A percentile compares a stretch with the other conserved stretches of the same genome.
These are phyloP conservation scores for Pelusios castaneus DNA, from an alignment of 2,113 vertebrate species.

Conservation along the genomic window DNA sequence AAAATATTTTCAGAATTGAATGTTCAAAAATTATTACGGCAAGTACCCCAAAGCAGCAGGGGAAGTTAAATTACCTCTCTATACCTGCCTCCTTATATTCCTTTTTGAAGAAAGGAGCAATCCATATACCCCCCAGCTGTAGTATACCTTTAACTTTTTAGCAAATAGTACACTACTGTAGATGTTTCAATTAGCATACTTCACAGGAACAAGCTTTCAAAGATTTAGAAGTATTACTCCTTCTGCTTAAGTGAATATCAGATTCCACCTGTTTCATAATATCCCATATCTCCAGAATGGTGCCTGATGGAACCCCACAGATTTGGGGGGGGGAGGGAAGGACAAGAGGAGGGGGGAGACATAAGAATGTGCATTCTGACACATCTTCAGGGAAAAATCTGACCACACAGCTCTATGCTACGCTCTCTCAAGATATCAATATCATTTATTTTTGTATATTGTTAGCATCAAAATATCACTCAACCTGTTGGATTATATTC, in stretches of 20 bases:
- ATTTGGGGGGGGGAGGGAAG: too few relatives aligned
- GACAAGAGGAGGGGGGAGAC: too few relatives aligned
- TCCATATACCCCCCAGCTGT: neutral
- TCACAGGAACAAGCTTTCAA: neutral
- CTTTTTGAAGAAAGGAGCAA: neutral
- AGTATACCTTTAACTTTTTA: neutral
- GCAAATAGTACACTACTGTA: neutral
- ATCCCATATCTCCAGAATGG: neutral
- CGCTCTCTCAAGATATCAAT: neutral
- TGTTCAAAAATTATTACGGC: neutral
- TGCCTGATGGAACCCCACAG: neutral
- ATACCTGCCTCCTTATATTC: neutral
- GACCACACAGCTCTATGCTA: neutral
- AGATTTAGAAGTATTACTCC: neutral
- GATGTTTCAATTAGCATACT: neutral
- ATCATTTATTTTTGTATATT: neutral
- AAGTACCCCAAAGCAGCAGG: neutral
- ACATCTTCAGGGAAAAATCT: neutral
- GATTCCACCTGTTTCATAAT: neutral
- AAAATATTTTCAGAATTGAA: constrained; percentile 4
- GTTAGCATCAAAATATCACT: neutral
- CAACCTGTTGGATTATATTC: neutral
- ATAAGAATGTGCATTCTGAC: neutral
- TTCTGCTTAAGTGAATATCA: neutral
- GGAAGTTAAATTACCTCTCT: neutral